Evolutionary conservation across 2,888 invertebrate genomes (phyloP).

Genomic region (Agrilus mali): DNA sequence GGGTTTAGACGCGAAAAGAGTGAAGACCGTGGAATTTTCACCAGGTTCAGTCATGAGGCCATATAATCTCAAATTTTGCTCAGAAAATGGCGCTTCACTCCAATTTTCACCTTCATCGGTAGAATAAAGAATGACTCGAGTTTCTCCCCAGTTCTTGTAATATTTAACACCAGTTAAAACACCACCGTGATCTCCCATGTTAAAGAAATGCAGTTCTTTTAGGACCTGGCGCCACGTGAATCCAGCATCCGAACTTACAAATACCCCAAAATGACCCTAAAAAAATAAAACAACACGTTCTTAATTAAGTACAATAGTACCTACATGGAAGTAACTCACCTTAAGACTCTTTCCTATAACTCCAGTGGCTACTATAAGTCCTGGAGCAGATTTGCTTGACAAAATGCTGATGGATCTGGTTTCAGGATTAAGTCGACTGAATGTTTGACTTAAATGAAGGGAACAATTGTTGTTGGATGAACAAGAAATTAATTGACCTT

Average conservation of each 20-base stretch:
- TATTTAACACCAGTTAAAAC: slow-evolving; percentile 75
- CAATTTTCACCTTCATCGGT: slow-evolving; percentile 77
- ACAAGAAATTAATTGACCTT: slow-evolving; percentile 57
- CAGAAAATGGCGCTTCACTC: slow-evolving; percentile 55
- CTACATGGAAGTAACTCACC: slow-evolving; percentile 14
- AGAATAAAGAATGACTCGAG: slow-evolving; percentile 69
- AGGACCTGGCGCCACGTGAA: slow-evolving; percentile 63
- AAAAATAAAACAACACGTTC: neutral
- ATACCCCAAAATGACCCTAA: slow-evolving; percentile 63
- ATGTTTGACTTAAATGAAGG: slow-evolving; percentile 76
- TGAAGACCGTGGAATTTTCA: slow-evolving; percentile 85
- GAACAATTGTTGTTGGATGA: slow-evolving; percentile 57
- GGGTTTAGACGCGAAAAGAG: slow-evolving; percentile 76
- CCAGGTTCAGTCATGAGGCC: slow-evolving; percentile 89
- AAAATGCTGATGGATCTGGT: slow-evolving; percentile 70
- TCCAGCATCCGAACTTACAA: slow-evolving; percentile 70
- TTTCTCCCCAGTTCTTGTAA: slow-evolving; percentile 63
- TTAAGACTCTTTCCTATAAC: slow-evolving; percentile 66
- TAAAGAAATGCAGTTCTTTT: slow-evolving; percentile 72
- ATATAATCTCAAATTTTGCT: slow-evolving; percentile 67
- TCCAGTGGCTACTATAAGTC: slow-evolving; percentile 78
- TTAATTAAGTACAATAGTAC: no score
- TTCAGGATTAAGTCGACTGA: slow-evolving; percentile 70
- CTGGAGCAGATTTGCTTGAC: slow-evolving; percentile 78
- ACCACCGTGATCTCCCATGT: slow-evolving; percentile 86